Percentiles rank a stretch among this genome's conserved stretches.
These are phyloP conservation scores for Glossosoma conforme DNA, from an alignment of 1,140 invertebrate species.

Conservation along the genomic window DNA sequence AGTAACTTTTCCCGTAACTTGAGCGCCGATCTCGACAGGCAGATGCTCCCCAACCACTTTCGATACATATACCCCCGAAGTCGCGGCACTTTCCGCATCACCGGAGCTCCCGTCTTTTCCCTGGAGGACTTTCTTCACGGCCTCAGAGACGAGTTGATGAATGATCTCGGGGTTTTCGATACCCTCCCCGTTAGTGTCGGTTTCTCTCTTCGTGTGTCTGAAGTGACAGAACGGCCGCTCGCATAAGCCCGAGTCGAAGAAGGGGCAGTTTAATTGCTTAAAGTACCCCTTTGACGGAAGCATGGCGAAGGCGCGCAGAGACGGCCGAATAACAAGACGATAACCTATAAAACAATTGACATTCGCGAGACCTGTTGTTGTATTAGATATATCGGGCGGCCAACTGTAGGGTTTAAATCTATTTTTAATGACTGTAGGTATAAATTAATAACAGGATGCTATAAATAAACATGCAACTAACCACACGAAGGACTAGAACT, in stretches of 20 bases:
- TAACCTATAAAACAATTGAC: constrained; percentile 25
- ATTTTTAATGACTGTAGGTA: too few species aligned
- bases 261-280: constrained; percentile 76
- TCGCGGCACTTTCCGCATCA: background rate
- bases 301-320: constrained; percentile 55
- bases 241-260: constrained; percentile 71
- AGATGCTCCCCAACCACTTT: constrained; percentile 15
- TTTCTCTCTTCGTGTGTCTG: constrained; percentile 68
- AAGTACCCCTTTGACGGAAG: constrained; percentile 83
- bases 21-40: constrained; percentile 19
- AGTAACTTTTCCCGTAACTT: constrained; percentile 35
- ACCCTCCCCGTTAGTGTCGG: constrained; percentile 37
- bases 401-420: too few species aligned
- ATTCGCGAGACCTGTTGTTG: constrained; percentile 20
- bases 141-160: constrained; percentile 46
- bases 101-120: constrained; percentile 36
- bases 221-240: constrained; percentile 86
- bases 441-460: too few species aligned
- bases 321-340: constrained; percentile 10
- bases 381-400: too few species aligned
- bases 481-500: too few species aligned
- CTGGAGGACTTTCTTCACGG: constrained; percentile 46
- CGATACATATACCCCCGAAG: constrained; percentile 11
- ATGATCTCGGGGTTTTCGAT: constrained; percentile 41
- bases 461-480: too few species aligned